Evolutionary conservation across 2,797 vertebrate species (phyloP).

Genomic region (Micropoecilia bifurca): DNA sequence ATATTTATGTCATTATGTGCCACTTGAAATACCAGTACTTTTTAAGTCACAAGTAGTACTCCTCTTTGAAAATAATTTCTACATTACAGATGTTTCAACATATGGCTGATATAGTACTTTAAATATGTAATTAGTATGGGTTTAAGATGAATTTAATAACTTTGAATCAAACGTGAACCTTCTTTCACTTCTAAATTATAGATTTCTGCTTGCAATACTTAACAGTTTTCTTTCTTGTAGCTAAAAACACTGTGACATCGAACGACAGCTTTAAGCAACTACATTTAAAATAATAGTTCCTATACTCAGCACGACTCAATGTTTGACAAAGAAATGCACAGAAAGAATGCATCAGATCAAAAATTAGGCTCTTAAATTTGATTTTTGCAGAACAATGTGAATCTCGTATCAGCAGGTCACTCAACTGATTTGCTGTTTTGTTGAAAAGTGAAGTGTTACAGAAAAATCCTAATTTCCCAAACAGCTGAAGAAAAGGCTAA

Average conservation of each 20-base stretch:
- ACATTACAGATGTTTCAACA: not conserved
- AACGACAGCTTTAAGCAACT: not conserved
- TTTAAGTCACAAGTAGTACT: not conserved
- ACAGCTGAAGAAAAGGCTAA: not conserved
- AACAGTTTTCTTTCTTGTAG: not conserved
- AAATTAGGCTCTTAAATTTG: not conserved
- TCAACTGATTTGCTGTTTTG: not conserved
- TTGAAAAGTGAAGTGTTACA: not conserved
- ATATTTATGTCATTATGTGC: not conserved
- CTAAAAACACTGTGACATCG: not conserved
- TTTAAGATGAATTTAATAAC: not conserved
- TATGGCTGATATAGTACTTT: conserved; percentile 3
- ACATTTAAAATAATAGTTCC: not conserved
- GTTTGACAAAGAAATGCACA: not conserved
- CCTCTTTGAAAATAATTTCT: not conserved
- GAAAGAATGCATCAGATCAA: not conserved
- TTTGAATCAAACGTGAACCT: not conserved
- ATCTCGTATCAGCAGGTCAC: not conserved
- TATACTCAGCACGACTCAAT: too few species aligned
- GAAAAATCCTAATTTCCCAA: not conserved
- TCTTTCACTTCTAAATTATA: not conserved
- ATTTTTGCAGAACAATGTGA: not conserved
- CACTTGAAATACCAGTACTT: not conserved
- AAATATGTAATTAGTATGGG: not conserved
- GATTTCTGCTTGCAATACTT: not conserved